A percentile compares a stretch with the other conserved stretches of the same genome.
Conservation (phyloP, 2,888 invertebrate genomes). For the Bibio marci region DNA sequence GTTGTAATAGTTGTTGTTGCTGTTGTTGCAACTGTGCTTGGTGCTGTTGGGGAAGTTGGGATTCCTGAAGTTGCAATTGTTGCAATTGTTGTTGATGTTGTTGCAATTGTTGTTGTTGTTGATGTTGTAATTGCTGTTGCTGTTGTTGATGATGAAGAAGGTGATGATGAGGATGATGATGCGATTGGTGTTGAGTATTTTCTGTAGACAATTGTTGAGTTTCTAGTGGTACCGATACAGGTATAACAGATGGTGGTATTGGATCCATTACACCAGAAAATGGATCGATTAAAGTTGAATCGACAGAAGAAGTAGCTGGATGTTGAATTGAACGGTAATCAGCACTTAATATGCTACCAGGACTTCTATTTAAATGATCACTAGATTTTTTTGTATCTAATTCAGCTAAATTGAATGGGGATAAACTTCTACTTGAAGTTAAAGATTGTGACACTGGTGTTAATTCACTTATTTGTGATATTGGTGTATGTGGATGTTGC, state of each 20-base stretch:
- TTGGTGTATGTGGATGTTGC: conserved; percentile 19
- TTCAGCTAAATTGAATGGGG: conserved; percentile 1
- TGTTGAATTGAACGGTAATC: conserved; percentile 10
- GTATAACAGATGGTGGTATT: conserved; percentile 6
- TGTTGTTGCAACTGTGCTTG: neutral
- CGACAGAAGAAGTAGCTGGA: neutral
- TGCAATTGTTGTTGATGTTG: conserved; percentile 11
- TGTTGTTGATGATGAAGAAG: neutral
- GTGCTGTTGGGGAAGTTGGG: conserved; percentile 8
- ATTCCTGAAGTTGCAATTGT: conserved; percentile 21
- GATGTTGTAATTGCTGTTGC: conserved; percentile 14
- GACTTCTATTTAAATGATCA: neutral
- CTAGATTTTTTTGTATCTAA: conserved; percentile 1
- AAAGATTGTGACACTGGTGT: conserved; percentile 14
- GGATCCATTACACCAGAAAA: conserved; percentile 11
- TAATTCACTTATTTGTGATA: conserved; percentile 22
- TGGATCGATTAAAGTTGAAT: conserved; percentile 13
- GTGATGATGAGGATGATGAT: neutral
- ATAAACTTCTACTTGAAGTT: conserved; percentile 9
- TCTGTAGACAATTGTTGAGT: conserved; percentile 12
- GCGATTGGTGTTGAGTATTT: conserved; percentile 19
- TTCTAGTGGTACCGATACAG: neutral
- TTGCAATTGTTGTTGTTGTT: conserved; percentile 11
- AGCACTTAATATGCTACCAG: neutral
- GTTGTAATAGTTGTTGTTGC: neutral